Evolutionary conservation across 1,140 invertebrate species (phyloP).

Genomic region (Diorhabda carinulata): DNA sequence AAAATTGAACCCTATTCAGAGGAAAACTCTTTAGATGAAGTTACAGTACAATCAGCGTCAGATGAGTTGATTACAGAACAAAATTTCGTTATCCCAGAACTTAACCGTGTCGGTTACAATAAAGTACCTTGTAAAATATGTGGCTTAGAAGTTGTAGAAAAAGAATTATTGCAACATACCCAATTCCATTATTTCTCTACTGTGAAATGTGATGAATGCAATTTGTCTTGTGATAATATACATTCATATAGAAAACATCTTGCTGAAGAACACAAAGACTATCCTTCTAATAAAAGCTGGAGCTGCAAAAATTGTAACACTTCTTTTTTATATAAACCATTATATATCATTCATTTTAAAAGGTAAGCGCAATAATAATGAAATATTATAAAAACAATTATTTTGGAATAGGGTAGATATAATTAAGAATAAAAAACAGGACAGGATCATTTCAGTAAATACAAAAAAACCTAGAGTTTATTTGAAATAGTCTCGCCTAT

Average conservation of each 20-base stretch:
- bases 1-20: not conserved
- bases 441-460: too few relatives aligned
- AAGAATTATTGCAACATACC: constrained; percentile 8
- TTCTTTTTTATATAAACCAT: constrained; percentile 13
- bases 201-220: constrained; percentile 13
- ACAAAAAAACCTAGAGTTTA: too few relatives aligned
- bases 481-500: too few relatives aligned
- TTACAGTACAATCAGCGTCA: not conserved
- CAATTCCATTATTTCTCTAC: constrained; percentile 9
- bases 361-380: not conserved
- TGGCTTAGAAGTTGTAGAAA: not conserved
- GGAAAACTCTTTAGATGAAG: constrained; percentile 5
- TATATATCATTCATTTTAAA: constrained; percentile 9
- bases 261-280: constrained; percentile 4
- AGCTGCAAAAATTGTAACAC: constrained; percentile 7
- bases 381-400: too few relatives aligned
- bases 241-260: constrained; percentile 13
- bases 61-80: not conserved
- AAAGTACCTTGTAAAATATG: constrained; percentile 17
- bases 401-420: too few relatives aligned
- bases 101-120: not conserved
- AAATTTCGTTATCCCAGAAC: not conserved
- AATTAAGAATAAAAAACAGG: too few relatives aligned
- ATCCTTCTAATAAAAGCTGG: not conserved
- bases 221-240: constrained; percentile 3